These are phyloP conservation scores for Cylas formicarius DNA, from an alignment of 1,140 invertebrate species.

Conservation along the genomic window DNA sequence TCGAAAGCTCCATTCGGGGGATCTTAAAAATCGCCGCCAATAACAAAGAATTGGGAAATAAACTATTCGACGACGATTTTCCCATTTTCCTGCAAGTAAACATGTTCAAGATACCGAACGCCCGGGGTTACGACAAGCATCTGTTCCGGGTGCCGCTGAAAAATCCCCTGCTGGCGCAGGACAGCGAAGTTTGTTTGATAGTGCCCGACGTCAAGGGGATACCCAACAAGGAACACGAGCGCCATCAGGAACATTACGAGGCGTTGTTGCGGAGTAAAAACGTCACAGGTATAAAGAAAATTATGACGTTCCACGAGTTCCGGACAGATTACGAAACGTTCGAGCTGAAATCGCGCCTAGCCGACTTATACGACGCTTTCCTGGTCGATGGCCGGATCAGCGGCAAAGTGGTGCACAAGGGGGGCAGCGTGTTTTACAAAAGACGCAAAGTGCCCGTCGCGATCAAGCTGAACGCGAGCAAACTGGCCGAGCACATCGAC, in stretches of 20 bases:
- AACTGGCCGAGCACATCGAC: slow-evolving; percentile 53
- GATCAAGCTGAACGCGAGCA: slow-evolving; percentile 45
- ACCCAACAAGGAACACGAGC: slow-evolving; percentile 49
- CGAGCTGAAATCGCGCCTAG: slow-evolving; percentile 54
- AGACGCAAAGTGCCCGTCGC: slow-evolving; percentile 55
- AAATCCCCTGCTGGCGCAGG: slow-evolving; percentile 43
- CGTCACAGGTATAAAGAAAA: slow-evolving; percentile 45
- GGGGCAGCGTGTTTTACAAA: slow-evolving; percentile 55
- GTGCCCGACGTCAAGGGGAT: slow-evolving; percentile 47
- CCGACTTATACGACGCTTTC: slow-evolving; percentile 56
- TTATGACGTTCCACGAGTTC: slow-evolving; percentile 55
- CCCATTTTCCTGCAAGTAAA: slow-evolving; percentile 44
- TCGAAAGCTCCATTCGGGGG: slow-evolving; percentile 20
- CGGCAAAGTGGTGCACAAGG: slow-evolving; percentile 51
- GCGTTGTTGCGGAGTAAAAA: slow-evolving; percentile 46
- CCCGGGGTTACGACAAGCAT: slow-evolving; percentile 31
- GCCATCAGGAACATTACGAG: slow-evolving; percentile 52
- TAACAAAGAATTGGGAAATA: slow-evolving; percentile 31
- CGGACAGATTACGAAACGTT: slow-evolving; percentile 58
- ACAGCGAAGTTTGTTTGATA: slow-evolving; percentile 50
- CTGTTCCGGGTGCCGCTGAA: slow-evolving; percentile 47
- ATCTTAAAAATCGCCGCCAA: slow-evolving; percentile 22
- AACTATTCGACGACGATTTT: slow-evolving; percentile 40
- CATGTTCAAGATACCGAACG: slow-evolving; percentile 45
- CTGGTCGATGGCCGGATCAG: slow-evolving; percentile 55